Evolutionary conservation across 2,113 vertebrate species (phyloP).

Genomic region (Pogonocichla stellata): DNA sequence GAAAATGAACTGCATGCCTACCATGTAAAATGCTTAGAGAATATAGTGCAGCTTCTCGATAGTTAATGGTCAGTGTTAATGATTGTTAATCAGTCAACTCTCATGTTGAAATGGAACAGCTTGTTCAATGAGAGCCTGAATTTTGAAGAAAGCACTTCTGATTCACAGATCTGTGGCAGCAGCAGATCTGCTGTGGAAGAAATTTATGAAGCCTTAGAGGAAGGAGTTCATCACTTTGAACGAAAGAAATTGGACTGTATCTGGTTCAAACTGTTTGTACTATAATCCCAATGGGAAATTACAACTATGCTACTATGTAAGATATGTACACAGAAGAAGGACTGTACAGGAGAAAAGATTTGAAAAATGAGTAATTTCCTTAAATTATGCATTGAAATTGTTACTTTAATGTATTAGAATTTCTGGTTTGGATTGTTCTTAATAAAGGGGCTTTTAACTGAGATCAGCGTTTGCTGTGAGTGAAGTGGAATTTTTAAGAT

Average conservation of each 20-base stretch:
- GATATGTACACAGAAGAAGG: neutral
- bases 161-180: neutral
- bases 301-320: neutral
- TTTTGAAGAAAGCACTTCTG: neutral
- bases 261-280: neutral
- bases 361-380: constrained; percentile 8
- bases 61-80: constrained; percentile 34
- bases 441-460: constrained; percentile 29
- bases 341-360: neutral
- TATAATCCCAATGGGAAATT: constrained; percentile 41
- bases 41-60: constrained; percentile 81
- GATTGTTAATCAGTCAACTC: neutral
- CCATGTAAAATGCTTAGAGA: constrained; percentile 88
- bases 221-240: neutral
- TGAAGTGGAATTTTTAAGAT: neutral
- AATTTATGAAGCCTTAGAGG: neutral
- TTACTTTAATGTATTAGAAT: neutral
- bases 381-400: constrained; percentile 19
- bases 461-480: neutral
- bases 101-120: neutral
- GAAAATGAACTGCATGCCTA: constrained; percentile 76
- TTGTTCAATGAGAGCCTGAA: neutral
- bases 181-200: neutral
- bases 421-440: neutral
- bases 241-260: neutral